Base-by-base conservation (phyloP, 2,888 invertebrate species). In the Drosophila gaucha region DNA sequence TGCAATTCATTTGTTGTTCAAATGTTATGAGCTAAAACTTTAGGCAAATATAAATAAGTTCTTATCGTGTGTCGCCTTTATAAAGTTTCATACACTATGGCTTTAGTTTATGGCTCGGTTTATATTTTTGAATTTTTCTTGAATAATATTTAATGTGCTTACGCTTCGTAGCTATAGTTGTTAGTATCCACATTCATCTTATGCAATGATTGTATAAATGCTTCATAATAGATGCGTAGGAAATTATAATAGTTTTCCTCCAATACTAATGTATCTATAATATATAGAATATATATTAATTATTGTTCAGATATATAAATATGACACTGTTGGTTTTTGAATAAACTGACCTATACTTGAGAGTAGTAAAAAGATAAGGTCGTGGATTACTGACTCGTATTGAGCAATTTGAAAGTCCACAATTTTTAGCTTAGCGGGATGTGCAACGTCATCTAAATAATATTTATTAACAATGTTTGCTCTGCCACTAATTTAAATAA, bases 331-430 rank as follows among this genome's bases (percentile, higher is more conserved):
- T 22, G 0, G 5, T 18, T 9, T n/a, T 44, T 12, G 12, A 6
- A 12, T 3, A 3, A n/a, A 59, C 75, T 55, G 0, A 73, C 73
- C 73, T 2, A 94, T 92, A 69, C 94, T 94, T 1, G 93, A 92
- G 31, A 93, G 92, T 6, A 94, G 62, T 50, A 94, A 92, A 69
- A 94, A 94, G 1, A 93, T 82, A 12, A 94, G 76, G 80, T 94
- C 94, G 20, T 93, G 92, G 0, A 92, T 76, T 3, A 93, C 90
- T 4, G 93, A 93, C 33, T 92, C 90, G 59, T 93, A 93, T 12
- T 92, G 85, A 38, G 93, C 93, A 26, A 93, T 91, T 87, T 94
- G 94, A 62, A 94, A 93, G 76, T 94, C 94, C 1, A 94, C 91
- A 41, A 94, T 92, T 89, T 94, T 94, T 3, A 94, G 86, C 62